These are phyloP conservation scores for Ophion obscuratus DNA, from an alignment of 2,888 invertebrate genomes.

Conservation along the genomic window DNA sequence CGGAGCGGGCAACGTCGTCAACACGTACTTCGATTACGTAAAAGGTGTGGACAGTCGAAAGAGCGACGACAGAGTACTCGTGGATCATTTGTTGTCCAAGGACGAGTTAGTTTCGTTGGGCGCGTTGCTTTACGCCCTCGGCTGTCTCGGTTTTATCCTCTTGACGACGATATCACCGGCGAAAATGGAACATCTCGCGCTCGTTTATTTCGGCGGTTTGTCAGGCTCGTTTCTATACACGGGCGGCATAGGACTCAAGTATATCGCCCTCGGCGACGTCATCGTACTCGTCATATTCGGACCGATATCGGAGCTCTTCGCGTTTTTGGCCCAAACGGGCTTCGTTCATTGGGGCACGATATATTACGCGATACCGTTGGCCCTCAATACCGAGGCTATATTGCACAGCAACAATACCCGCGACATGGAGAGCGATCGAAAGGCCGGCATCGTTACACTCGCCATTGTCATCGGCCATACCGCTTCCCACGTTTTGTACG, in stretches of 20 bases:
- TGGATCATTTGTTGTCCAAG: slow-evolving; percentile 95
- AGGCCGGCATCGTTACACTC: slow-evolving; percentile 96
- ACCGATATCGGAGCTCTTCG: slow-evolving; percentile 96
- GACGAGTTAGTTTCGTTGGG: slow-evolving; percentile 94
- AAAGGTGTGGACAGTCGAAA: slow-evolving; percentile 96
- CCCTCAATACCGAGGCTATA: slow-evolving; percentile 97
- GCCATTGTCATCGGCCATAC: slow-evolving; percentile 97
- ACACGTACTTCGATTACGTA: slow-evolving; percentile 97
- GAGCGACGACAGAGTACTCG: slow-evolving; percentile 96
- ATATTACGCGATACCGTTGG: slow-evolving; percentile 96
- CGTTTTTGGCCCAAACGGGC: slow-evolving; percentile 96
- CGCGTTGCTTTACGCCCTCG: slow-evolving; percentile 93
- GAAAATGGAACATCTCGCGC: slow-evolving; percentile 96
- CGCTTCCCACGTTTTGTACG: slow-evolving; percentile 95
- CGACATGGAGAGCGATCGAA: slow-evolving; percentile 94
- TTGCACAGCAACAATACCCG: slow-evolving; percentile 97
- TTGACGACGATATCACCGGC: slow-evolving; percentile 93
- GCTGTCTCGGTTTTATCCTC: slow-evolving; percentile 93
- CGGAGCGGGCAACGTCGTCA: slow-evolving; percentile 98
- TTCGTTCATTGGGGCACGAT: slow-evolving; percentile 95
- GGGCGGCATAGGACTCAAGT: slow-evolving; percentile 97
- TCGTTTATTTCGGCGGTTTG: slow-evolving; percentile 97
- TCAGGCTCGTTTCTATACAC: slow-evolving; percentile 98
- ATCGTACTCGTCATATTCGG: slow-evolving; percentile 96
- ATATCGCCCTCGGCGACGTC: slow-evolving; percentile 97